A percentile compares a stretch with the other conserved stretches of the same genome.
These are phyloP conservation scores for Notarius quadriscutis DNA, from an alignment of 2,113 vertebrate species.

Conservation along the genomic window DNA sequence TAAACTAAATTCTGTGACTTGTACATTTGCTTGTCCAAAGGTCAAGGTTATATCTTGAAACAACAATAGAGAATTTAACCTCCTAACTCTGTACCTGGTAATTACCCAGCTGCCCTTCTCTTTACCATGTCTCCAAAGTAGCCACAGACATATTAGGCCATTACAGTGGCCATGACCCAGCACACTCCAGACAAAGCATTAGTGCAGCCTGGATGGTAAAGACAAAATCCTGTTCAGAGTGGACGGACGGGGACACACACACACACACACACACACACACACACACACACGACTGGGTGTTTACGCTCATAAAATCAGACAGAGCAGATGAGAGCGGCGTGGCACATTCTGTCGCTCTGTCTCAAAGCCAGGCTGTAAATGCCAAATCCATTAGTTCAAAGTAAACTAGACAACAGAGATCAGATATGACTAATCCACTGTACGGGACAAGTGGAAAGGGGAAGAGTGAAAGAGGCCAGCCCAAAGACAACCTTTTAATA, in stretches of 20 bases:
- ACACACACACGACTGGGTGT: slow-evolving; percentile 26
- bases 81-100: slow-evolving; percentile 36
- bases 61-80: background rate
- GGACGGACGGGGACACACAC: background rate
- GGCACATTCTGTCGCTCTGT: slow-evolving; percentile 45
- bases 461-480: slow-evolving; percentile 8
- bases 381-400: slow-evolving; percentile 45
- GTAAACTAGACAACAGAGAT: slow-evolving; percentile 41
- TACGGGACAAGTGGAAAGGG: slow-evolving; percentile 19
- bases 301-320: slow-evolving; percentile 41
- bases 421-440: slow-evolving; percentile 43
- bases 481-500: slow-evolving; percentile 29
- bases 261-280: slow-evolving; percentile 35
- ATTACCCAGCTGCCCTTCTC: slow-evolving; percentile 39
- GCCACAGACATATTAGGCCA: slow-evolving; percentile 43
- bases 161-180: slow-evolving; percentile 43
- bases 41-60: background rate
- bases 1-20: background rate
- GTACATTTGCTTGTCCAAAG: background rate
- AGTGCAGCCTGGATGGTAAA: slow-evolving; percentile 30
- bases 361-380: slow-evolving; percentile 34
- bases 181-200: slow-evolving; percentile 15
- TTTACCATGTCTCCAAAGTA: slow-evolving; percentile 28
- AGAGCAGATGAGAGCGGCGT: slow-evolving; percentile 28
- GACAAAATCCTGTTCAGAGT: slow-evolving; percentile 28